Evolutionary conservation across 2,113 vertebrate genomes (phyloP), one percentile per base, ranked within the genome.

Genomic region (Mobula hypostoma): DNA sequence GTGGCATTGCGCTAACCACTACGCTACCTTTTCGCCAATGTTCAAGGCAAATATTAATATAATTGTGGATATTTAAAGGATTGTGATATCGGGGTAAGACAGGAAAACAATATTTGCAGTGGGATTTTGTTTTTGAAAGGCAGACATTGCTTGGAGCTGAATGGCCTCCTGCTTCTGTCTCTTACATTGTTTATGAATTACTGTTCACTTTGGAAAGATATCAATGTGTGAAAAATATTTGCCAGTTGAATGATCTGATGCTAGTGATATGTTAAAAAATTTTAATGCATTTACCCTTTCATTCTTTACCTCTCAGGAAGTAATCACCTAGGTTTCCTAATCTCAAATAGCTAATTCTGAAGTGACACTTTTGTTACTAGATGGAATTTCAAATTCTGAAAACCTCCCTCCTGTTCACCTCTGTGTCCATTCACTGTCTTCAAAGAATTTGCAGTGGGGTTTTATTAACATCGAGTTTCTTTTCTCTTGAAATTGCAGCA

Each of bases 401-500:
- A 90, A 66, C 29, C 14, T 90, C 21, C 17, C 8, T 56, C 21
- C 21, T 83, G 40, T 83, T 63, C 27, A n/a, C 2, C 27, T 88
- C 61, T 88, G 4, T 88, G 83, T 9, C 61, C 29, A 8, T n/a
- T n/a, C 6, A n/a, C n/a, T 63, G 83, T 63, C 58, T 63, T 66
- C 61, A 32, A 90, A 66, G 85, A 68, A 63, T 36, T 32, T 66
- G 5, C 17, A 66, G 3, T 90, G n/a, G 6, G 66, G 14, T 21
- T 66, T 90, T 90, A 63, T 66, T 90, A 90, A n/a, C 29, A 32
- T 94, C 92, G 27, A 94, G 29, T 94, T 93, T 48, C 19, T 93
- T 48, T 32, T 74, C 32, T 74, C 40, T 93, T 93, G 19, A 36
- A 56, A 48, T 85, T 29, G 19, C 95, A 99, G 98, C 98, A 98